These are phyloP conservation scores for Leptobrachium ailaonicum DNA, from an alignment of 2,113 vertebrate genomes.

Conservation along the genomic window DNA sequence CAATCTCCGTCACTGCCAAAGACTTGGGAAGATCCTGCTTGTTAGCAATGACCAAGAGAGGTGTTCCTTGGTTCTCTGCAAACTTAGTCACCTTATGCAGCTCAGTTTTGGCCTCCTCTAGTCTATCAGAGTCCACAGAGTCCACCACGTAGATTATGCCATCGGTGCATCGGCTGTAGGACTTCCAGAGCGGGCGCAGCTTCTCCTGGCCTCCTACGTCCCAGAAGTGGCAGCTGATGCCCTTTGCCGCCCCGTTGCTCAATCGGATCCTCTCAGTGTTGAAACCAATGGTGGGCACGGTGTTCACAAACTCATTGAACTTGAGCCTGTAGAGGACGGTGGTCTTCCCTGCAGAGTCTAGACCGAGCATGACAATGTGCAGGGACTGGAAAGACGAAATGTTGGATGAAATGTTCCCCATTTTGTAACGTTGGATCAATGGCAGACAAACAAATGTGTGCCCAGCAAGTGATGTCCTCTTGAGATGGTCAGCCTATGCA, in stretches of 20 bases:
- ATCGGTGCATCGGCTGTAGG: slow-evolving; percentile 95
- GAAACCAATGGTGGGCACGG: slow-evolving; percentile 95
- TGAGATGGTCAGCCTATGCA: slow-evolving; percentile 12
- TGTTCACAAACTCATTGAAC: slow-evolving; percentile 98
- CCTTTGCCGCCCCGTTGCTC: slow-evolving; percentile 90
- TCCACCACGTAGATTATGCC: slow-evolving; percentile 98
- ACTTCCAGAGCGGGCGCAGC: slow-evolving; percentile 94
- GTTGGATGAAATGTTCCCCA: slow-evolving; percentile 96
- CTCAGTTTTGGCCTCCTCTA: slow-evolving; percentile 93
- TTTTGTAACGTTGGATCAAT: slow-evolving; percentile 53
- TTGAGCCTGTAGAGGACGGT: slow-evolving; percentile 92
- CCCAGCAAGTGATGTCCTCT: slow-evolving; percentile 35
- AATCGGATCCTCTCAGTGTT: slow-evolving; percentile 93
- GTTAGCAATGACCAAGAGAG: slow-evolving; percentile 94
- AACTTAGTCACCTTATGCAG: slow-evolving; percentile 97
- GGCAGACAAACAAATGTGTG: neutral
- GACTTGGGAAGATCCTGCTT: slow-evolving; percentile 95
- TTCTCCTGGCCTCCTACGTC: slow-evolving; percentile 97
- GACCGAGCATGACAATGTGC: slow-evolving; percentile 94
- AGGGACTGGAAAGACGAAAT: slow-evolving; percentile 95
- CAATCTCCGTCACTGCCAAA: slow-evolving; percentile 88
- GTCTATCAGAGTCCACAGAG: slow-evolving; percentile 90
- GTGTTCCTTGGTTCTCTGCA: slow-evolving; percentile 93
- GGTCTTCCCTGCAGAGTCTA: slow-evolving; percentile 96
- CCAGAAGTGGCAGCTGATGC: slow-evolving; percentile 98